Percentiles rank a stretch among this genome's conserved stretches.
Evolutionary conservation across 2,888 invertebrate genomes (phyloP).

Genomic region (Stegophylla sp.): DNA sequence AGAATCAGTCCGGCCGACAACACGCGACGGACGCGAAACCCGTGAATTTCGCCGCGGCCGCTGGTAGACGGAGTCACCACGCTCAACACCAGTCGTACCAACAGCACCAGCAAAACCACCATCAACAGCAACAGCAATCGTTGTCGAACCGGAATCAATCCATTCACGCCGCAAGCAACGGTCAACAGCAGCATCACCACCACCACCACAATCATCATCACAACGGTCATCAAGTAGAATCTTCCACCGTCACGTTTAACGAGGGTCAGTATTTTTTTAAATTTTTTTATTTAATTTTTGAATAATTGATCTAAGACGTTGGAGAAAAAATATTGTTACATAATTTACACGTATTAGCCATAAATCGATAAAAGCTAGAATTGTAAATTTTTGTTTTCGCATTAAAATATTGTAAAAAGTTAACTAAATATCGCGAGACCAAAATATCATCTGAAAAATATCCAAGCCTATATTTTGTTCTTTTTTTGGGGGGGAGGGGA

Average conservation of each 20-base stretch:
- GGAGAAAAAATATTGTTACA: too few species aligned
- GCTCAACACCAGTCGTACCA: neutral
- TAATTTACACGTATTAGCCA: too few species aligned
- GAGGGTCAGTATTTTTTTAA: constrained; percentile 41
- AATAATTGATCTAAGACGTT: too few species aligned
- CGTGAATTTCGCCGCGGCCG: constrained; percentile 48
- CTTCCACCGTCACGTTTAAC: constrained; percentile 50
- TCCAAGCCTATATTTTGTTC: too few species aligned
- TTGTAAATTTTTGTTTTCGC: too few species aligned
- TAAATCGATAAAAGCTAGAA: too few species aligned
- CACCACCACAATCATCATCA: constrained; percentile 12
- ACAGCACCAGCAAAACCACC: constrained; percentile 10
- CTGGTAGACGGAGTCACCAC: constrained; percentile 26
- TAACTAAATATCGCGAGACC: too few species aligned
- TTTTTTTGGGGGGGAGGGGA: too few species aligned
- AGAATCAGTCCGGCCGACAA: constrained; percentile 6
- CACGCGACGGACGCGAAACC: constrained; percentile 30
- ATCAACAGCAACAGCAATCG: constrained; percentile 9
- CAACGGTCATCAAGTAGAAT: constrained; percentile 13
- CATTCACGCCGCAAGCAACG: neutral
- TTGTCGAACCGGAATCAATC: neutral
- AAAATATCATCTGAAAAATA: too few species aligned
- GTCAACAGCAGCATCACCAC: constrained; percentile 6
- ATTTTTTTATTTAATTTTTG: too few species aligned
- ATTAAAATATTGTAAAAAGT: too few species aligned